phyloP scores from a whole-genome alignment of 2,113 vertebrate species.

The Pantherophis guttatus region DNA sequence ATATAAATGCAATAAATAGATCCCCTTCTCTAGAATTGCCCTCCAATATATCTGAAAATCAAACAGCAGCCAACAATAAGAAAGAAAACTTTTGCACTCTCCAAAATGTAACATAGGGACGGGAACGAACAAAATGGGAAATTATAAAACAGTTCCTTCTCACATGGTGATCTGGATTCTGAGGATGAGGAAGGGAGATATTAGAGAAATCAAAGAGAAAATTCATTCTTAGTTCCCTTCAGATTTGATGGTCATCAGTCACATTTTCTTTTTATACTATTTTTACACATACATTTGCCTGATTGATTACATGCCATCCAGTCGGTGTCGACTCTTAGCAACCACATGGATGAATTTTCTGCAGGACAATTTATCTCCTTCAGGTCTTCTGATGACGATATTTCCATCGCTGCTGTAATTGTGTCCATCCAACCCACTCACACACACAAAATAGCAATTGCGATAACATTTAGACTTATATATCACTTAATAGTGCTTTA shows the following conservation, averaged over 20 bases:
- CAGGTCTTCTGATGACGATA: neutral
- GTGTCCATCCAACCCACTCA: neutral
- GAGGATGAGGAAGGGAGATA: neutral
- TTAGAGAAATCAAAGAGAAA: neutral
- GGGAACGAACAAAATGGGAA: neutral
- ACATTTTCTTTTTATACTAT: neutral
- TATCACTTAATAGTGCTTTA: no score
- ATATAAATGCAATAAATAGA: neutral
- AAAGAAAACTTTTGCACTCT: neutral
- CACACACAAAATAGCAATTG: neutral
- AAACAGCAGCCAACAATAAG: neutral
- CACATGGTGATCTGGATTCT: neutral
- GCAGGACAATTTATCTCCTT: neutral
- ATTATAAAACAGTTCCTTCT: neutral
- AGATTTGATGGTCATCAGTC: neutral
- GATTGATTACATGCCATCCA: neutral
- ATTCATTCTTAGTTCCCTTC: neutral
- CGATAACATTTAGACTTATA: no score
- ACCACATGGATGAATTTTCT: neutral
- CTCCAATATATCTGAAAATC: neutral
- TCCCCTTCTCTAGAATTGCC: neutral
- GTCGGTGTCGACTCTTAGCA: neutral
- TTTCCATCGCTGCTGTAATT: neutral
- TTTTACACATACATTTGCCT: neutral
- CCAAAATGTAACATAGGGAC: neutral